Evolutionary conservation across 1,140 invertebrate species (phyloP).

Genomic region (Aethina tumida): DNA sequence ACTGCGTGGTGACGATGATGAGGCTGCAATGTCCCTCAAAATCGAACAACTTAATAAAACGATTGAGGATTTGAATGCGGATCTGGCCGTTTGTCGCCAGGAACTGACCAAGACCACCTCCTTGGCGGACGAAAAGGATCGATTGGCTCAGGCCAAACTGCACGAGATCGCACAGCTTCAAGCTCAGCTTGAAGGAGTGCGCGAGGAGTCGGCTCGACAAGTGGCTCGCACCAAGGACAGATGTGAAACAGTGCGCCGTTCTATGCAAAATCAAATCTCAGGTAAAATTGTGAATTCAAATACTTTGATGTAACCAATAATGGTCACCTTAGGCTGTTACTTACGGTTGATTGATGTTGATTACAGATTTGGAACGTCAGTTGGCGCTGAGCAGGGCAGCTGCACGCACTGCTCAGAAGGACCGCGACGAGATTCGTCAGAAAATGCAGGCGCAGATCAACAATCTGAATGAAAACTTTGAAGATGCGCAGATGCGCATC

Average conservation of each 20-base stretch:
- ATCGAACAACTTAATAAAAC: slow-evolving; percentile 37
- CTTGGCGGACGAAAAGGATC: slow-evolving; percentile 42
- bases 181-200: slow-evolving; percentile 53
- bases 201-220: slow-evolving; percentile 62
- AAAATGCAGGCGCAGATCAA: slow-evolving; percentile 59
- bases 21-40: slow-evolving; percentile 30
- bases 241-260: slow-evolving; percentile 47
- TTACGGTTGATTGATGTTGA: no score
- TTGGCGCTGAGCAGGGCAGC: slow-evolving; percentile 50
- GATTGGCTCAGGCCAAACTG: slow-evolving; percentile 42
- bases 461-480: slow-evolving; percentile 54
- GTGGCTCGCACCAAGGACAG: slow-evolving; percentile 41
- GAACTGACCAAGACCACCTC: slow-evolving; percentile 1
- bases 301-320: no score
- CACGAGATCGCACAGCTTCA: slow-evolving; percentile 49
- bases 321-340: no score
- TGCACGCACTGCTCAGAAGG: slow-evolving; percentile 51
- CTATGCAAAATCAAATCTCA: slow-evolving; percentile 52
- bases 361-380: slow-evolving; percentile 54
- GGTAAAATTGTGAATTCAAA: no score
- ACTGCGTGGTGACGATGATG: slow-evolving; percentile 33
- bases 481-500: slow-evolving; percentile 54
- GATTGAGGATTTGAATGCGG: slow-evolving; percentile 36
- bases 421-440: slow-evolving; percentile 54
- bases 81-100: slow-evolving; percentile 14